Conservation (phyloP, 2,888 invertebrate genomes). For the Seladonia tumulorum region DNA sequence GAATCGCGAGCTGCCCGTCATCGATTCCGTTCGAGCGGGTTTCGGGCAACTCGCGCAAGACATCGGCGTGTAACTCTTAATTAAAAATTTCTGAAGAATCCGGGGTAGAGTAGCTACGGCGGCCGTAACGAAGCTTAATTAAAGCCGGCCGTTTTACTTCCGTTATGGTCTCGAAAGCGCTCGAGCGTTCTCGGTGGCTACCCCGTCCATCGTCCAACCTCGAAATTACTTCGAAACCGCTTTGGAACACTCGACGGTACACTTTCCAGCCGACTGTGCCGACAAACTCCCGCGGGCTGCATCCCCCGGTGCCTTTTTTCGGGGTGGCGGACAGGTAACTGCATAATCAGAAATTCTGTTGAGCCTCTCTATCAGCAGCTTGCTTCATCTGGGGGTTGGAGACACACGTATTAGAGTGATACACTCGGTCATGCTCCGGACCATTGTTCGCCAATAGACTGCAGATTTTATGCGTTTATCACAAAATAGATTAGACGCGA, state of each 20-base stretch:
- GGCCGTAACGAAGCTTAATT: constrained; percentile 66
- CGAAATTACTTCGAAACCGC: constrained; percentile 68
- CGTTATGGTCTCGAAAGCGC: constrained; percentile 65
- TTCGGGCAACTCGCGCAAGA: constrained; percentile 43
- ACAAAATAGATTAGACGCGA: too few relatives aligned
- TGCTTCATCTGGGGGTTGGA: background rate
- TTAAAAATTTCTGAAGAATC: constrained; percentile 65
- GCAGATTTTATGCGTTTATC: too few relatives aligned
- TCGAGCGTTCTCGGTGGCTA: constrained; percentile 37
- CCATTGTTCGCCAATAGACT: too few relatives aligned
- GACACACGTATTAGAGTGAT: background rate
- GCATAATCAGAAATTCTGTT: background rate
- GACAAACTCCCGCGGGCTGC: constrained; percentile 28
- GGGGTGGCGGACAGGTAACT: constrained; percentile 58
- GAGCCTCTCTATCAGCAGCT: background rate
- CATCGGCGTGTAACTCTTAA: constrained; percentile 59
- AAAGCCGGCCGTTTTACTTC: constrained; percentile 65
- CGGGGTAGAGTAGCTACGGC: constrained; percentile 44
- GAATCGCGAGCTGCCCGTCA: constrained; percentile 39
- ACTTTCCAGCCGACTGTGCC: constrained; percentile 59
- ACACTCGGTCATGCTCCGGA: too few relatives aligned
- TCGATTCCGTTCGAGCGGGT: constrained; percentile 46
- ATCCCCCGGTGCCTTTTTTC: constrained; percentile 32
- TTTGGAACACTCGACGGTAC: constrained; percentile 62
- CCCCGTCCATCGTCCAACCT: constrained; percentile 36